Conservation (phyloP, 2,113 vertebrate genomes). For the Dasyurus viverrinus region DNA sequence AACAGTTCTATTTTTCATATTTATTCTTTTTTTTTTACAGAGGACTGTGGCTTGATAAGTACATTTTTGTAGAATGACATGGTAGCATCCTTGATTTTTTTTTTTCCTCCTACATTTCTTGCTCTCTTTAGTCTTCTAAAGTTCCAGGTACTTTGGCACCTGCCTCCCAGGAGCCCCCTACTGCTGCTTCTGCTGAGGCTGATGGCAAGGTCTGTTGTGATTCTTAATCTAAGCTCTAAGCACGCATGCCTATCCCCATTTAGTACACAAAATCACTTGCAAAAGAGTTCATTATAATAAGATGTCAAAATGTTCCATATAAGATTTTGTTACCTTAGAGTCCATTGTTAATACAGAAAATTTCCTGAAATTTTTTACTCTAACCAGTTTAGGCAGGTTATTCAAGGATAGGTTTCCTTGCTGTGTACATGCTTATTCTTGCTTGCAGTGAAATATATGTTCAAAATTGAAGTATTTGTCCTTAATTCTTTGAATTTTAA, state of each 20-base stretch:
- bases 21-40: constrained; percentile 54
- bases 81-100: constrained; percentile 76
- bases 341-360: constrained; percentile 10
- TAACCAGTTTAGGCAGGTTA: constrained; percentile 1
- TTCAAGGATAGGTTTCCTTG: constrained; percentile 27
- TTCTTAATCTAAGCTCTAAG: constrained; percentile 84
- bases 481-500: constrained; percentile 50
- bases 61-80: constrained; percentile 49
- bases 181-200: constrained; percentile 88
- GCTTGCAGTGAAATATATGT: constrained; percentile 60
- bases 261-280: constrained; percentile 59
- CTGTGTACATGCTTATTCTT: constrained; percentile 36
- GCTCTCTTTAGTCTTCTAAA: constrained; percentile 91
- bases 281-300: constrained; percentile 26
- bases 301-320: constrained; percentile 12
- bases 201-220: constrained; percentile 95
- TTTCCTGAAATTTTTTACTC: not conserved
- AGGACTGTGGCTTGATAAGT: constrained; percentile 5
- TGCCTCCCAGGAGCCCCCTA: constrained; percentile 88
- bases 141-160: constrained; percentile 91
- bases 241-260: constrained; percentile 82
- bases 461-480: constrained; percentile 60
- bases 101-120: constrained; percentile 78
- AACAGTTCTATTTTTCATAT: constrained; percentile 45
- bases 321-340: constrained; percentile 39